phyloP scores from a whole-genome alignment of 2,797 vertebrate genomes.

The Mycteria americana region DNA sequence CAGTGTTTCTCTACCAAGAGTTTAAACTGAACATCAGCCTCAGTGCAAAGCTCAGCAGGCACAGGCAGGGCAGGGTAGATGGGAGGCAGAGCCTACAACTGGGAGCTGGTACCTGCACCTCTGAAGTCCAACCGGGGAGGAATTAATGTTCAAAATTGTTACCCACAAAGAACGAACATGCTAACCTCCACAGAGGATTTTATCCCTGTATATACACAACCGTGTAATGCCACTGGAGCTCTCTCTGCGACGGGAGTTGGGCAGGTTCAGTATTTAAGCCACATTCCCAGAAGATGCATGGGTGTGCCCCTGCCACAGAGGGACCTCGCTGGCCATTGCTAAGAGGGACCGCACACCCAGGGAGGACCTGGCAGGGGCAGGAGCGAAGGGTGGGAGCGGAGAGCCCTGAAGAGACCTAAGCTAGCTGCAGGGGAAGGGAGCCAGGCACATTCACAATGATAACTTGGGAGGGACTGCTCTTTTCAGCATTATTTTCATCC shows the following conservation, averaged over 20 bases:
- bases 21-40: neutral
- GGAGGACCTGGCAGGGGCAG: rapidly evolving
- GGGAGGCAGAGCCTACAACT: neutral
- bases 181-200: neutral
- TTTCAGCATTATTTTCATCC: neutral
- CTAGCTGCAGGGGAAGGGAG: neutral
- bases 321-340: neutral
- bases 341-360: neutral
- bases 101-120: neutral
- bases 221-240: neutral
- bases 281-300: neutral
- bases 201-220: neutral
- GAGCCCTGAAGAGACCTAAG: neutral
- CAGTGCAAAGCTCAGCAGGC: neutral
- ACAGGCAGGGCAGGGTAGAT: neutral
- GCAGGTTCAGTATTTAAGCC: neutral
- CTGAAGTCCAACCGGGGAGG: neutral
- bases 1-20: neutral
- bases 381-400: neutral
- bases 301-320: neutral
- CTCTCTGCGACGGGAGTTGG: rapidly evolving
- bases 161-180: neutral
- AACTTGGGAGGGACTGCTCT: neutral
- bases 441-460: neutral
- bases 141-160: neutral